phyloP scores from a whole-genome alignment of 2,888 invertebrate species.

The Agonopterix alstromeriana region DNA sequence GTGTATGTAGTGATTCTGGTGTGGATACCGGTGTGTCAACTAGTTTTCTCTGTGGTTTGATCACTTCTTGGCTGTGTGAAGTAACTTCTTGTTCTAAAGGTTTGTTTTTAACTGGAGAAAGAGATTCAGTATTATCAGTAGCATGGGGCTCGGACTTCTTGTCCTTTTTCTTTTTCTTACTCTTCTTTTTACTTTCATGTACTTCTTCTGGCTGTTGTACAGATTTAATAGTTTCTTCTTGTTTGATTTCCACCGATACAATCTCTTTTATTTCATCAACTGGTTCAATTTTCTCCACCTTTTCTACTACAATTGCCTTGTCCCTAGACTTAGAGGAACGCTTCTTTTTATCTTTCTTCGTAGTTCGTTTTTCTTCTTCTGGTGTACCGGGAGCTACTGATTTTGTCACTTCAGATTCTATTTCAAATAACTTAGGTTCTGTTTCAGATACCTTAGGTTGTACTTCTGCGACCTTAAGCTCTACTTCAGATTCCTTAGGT shows the following conservation, averaged over 20 bases:
- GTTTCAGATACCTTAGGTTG: too few species aligned
- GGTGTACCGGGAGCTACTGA: conserved; percentile 22
- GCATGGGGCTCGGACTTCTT: conserved; percentile 25
- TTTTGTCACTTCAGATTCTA: background rate
- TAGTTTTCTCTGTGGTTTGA: conserved; percentile 12
- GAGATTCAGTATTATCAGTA: conserved; percentile 17
- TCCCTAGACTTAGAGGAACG: conserved; percentile 37
- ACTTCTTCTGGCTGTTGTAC: background rate
- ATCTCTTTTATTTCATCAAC: conserved; percentile 12
- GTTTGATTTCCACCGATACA: conserved; percentile 3
- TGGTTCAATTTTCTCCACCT: conserved; percentile 14
- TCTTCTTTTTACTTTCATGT: conserved; percentile 40
- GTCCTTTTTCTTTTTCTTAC: conserved; percentile 52
- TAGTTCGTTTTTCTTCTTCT: conserved; percentile 40
- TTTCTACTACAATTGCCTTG: conserved; percentile 15
- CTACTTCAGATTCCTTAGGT: conserved; percentile 19
- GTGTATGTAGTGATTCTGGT: conserved; percentile 58
- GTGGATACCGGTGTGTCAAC: conserved; percentile 42
- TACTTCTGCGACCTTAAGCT: too few species aligned
- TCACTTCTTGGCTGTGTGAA: conserved; percentile 4
- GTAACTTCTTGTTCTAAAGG: conserved; percentile 24
- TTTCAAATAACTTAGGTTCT: too few species aligned
- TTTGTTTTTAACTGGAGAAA: conserved; percentile 19
- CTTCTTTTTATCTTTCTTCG: conserved; percentile 55
- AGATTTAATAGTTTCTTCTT: background rate